These are phyloP conservation scores for Diploptera punctata DNA, from an alignment of 2,888 invertebrate genomes.

Conservation along the genomic window DNA sequence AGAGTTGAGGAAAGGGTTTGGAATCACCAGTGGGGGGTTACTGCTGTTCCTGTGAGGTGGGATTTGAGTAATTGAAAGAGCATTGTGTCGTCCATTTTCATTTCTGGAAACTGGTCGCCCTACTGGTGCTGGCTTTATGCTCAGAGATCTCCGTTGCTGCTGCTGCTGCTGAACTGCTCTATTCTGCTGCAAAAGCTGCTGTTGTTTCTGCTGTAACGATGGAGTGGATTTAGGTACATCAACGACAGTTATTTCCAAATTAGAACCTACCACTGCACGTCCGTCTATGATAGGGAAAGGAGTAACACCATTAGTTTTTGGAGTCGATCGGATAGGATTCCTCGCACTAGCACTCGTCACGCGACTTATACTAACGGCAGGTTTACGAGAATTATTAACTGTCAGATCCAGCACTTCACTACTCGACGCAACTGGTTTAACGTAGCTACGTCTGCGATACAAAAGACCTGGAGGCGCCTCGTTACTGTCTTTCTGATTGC, in stretches of 20 bases:
- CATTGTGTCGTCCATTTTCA: slow-evolving; percentile 31
- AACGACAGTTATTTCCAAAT: slow-evolving; percentile 75
- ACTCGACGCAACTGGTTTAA: slow-evolving; percentile 13
- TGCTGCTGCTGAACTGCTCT: slow-evolving; percentile 34
- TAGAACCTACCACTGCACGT: slow-evolving; percentile 62
- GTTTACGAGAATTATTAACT: slow-evolving; percentile 58
- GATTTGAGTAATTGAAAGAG: neutral
- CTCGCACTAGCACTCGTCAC: slow-evolving; percentile 54
- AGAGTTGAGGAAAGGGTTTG: slow-evolving; percentile 26
- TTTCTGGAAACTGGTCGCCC: slow-evolving; percentile 26
- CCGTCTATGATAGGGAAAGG: slow-evolving; percentile 56
- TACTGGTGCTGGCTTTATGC: slow-evolving; percentile 20
- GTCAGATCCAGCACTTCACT: slow-evolving; percentile 72
- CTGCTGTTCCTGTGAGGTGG: slow-evolving; percentile 9
- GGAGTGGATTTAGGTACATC: slow-evolving; percentile 53
- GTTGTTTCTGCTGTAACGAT: neutral
- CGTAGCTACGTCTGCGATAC: slow-evolving; percentile 1
- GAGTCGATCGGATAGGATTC: slow-evolving; percentile 35
- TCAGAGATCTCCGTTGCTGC: slow-evolving; percentile 36
- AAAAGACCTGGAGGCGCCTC: neutral
- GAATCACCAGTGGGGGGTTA: slow-evolving; percentile 27
- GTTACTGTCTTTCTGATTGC: slow-evolving; percentile 58
- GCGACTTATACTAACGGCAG: slow-evolving; percentile 55
- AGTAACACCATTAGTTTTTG: slow-evolving; percentile 43
- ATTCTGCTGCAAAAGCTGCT: slow-evolving; percentile 41